These are phyloP conservation scores for Pangasius macronema DNA, from an alignment of 2,797 vertebrate genomes.

Conservation along the genomic window DNA sequence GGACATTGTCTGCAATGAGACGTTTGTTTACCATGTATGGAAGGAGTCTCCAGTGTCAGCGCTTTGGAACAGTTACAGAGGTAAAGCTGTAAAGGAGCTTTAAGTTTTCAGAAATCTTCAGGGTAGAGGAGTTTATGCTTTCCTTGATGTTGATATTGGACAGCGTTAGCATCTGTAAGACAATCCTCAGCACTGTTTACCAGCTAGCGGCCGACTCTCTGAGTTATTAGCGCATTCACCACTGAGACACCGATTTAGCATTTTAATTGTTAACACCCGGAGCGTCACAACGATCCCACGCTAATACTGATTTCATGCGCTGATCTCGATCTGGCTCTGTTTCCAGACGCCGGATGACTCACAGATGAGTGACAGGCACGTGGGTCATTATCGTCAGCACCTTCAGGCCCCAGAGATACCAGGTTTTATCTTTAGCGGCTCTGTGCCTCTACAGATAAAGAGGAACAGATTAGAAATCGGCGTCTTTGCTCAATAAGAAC, in stretches of 20 bases:
- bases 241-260: constrained; percentile 74
- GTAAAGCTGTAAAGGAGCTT: background rate
- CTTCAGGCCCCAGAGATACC: constrained; percentile 59
- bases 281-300: constrained; percentile 67
- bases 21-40: background rate
- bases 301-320: constrained; percentile 59
- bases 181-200: too few relatives aligned
- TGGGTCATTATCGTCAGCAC: constrained; percentile 55
- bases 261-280: constrained; percentile 79
- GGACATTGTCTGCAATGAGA: background rate
- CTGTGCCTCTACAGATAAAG: constrained; percentile 31
- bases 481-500: constrained; percentile 38
- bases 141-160: background rate
- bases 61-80: too few relatives aligned
- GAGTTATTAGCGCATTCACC: constrained; percentile 68
- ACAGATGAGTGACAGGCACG: constrained; percentile 40
- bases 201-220: constrained; percentile 36
- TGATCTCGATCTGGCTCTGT: constrained; percentile 58
- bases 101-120: background rate
- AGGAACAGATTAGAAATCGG: constrained; percentile 40
- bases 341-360: constrained; percentile 61
- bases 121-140: too few relatives aligned
- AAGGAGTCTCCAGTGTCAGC: background rate
- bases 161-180: too few relatives aligned
- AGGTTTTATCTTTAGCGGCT: constrained; percentile 62